Evolutionary conservation across 2,888 invertebrate species (phyloP).

Genomic region (Elaeidobius kamerunicus): DNA sequence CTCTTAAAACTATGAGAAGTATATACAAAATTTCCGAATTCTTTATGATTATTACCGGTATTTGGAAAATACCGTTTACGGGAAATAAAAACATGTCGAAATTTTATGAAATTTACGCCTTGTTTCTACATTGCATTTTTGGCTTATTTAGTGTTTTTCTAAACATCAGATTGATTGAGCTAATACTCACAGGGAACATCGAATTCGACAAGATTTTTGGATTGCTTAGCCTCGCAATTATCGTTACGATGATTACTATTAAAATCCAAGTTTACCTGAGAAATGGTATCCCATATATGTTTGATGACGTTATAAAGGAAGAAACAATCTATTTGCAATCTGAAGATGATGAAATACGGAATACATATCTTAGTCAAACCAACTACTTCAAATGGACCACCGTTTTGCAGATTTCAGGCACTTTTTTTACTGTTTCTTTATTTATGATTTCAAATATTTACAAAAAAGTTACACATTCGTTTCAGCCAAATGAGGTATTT

Average conservation of each 20-base stretch:
- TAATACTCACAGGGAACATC: background rate
- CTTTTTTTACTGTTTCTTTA: background rate
- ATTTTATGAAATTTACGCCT: background rate
- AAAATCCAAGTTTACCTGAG: background rate
- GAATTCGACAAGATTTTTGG: background rate
- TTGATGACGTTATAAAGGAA: background rate
- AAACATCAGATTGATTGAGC: background rate
- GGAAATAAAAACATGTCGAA: background rate
- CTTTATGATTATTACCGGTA: slow-evolving; percentile 1
- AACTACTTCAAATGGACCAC: slow-evolving; percentile 1
- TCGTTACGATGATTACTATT: slow-evolving; percentile 1
- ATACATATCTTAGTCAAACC: background rate
- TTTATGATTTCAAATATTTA: slow-evolving; percentile 9
- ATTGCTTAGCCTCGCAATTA: background rate
- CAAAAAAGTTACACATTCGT: slow-evolving; percentile 3
- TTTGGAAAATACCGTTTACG: background rate
- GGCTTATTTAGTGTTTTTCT: background rate
- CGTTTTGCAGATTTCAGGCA: background rate
- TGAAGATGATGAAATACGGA: background rate
- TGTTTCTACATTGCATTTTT: background rate
- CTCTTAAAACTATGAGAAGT: background rate
- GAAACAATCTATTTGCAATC: background rate
- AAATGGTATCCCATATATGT: slow-evolving; percentile 2
- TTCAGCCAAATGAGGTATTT: slow-evolving; percentile 5
- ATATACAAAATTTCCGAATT: background rate